Base-by-base conservation (phyloP, 2,797 vertebrate genomes). In the Dendrocincla fuliginosa region DNA sequence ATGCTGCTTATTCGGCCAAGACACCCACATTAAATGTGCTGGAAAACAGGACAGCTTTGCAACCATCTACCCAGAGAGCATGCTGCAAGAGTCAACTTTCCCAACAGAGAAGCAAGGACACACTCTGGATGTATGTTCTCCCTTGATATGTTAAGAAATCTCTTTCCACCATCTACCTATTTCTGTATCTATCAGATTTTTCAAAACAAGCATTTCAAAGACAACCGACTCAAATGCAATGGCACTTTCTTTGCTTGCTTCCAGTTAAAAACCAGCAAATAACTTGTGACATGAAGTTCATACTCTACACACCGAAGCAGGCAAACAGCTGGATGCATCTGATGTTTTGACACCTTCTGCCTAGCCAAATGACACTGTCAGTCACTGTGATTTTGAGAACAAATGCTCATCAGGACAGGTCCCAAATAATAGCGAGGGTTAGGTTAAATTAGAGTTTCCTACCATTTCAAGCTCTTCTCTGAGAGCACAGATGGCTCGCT, bases 391-490 rank as follows among this genome's bases (percentile, higher is more conserved):
- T 63, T 74, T 53, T 1, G 0, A 63, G 61, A 80, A 73, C 25
- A 84, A 91, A 80, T 6, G 42, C 17, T 46, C 50, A 65, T 0
- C 0, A 85, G 41, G 22, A 44, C n/a, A 90, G 46, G 42, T 32
- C 82, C 63, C 49, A 57, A 30, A 41, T 9, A 68, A 74, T 16
- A 56, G 1, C 2, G 5, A 60, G 9, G 24, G 12, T 50, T 76
- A 73, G 5, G 46, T 41, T 69, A 69, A 79, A 81, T 55, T 8
- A 42, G 4, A 64, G 27, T 22, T 71, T 65, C 93, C 95, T 97
- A 99, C 99, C 99, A 99, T 99, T 96, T 99, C 99, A 90, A 99
- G 98, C 97, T 99, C 99, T 98, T 99, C 99, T 76, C 99, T 94
- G 90, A 99, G 98, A 17, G 99, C 99, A 4, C 99, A 99, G 93